phyloP scores from a whole-genome alignment of 2,888 invertebrate genomes.

The Netelia inedita region DNA sequence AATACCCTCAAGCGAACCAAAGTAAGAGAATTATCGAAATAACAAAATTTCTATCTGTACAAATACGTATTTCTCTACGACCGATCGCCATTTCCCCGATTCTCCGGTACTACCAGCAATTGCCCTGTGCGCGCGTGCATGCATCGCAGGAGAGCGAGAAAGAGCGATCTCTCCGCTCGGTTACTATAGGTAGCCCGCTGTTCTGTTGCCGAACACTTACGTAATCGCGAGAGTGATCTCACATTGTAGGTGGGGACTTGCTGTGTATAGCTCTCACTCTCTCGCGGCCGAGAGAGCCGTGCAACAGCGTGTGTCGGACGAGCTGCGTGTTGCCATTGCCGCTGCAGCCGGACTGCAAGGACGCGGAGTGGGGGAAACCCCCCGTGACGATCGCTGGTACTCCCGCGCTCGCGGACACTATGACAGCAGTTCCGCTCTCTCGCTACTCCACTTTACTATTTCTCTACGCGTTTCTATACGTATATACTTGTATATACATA shows the following conservation, averaged over 20 bases:
- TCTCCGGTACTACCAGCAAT: no score
- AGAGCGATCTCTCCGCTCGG: conserved; percentile 42
- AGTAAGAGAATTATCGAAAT: no score
- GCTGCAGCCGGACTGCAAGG: conserved; percentile 38
- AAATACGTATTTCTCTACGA: no score
- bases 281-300: conserved; percentile 53
- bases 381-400: conserved; percentile 34
- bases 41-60: no score
- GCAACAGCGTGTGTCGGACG: conserved; percentile 57
- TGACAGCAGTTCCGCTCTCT: conserved; percentile 29
- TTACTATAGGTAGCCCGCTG: not conserved
- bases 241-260: conserved; percentile 82
- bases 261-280: conserved; percentile 59
- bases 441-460: conserved; percentile 47
- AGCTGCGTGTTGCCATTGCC: conserved; percentile 41
- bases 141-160: conserved; percentile 54
- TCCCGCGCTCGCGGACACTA: conserved; percentile 10
- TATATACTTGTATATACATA: not conserved
- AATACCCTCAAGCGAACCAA: no score
- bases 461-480: conserved; percentile 10
- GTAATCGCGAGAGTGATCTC: conserved; percentile 83
- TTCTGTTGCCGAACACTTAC: conserved; percentile 79
- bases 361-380: conserved; percentile 28
- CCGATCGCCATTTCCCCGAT: no score
- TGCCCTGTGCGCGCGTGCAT: no score